Evolutionary conservation across 2,113 vertebrate species (phyloP).

Genomic region (Vidua chalybeata): DNA sequence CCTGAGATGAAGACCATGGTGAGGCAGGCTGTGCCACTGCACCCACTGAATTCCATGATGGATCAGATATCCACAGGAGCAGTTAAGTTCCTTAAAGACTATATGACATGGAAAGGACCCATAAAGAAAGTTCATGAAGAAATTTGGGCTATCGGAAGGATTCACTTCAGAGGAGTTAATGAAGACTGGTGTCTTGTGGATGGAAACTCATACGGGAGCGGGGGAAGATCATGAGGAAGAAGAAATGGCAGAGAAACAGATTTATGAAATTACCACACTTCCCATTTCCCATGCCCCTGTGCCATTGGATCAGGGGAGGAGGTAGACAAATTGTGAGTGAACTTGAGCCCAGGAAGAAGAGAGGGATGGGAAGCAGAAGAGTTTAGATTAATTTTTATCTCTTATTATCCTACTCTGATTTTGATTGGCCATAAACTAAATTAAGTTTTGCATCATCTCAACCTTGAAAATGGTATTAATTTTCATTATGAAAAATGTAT

Average conservation of each 20-base stretch:
- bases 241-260: neutral
- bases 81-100: neutral
- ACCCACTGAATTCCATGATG: neutral
- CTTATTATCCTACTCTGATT: neutral
- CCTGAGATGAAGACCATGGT: neutral
- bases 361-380: neutral
- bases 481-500: neutral
- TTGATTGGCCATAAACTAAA: neutral
- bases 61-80: neutral
- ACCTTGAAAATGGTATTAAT: neutral
- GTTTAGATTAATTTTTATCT: neutral
- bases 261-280: neutral
- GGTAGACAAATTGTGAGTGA: neutral
- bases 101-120: accelerated
- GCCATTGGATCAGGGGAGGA: neutral
- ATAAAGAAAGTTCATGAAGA: neutral
- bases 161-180: neutral
- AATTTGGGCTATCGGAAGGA: neutral
- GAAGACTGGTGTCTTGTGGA: neutral
- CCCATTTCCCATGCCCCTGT: neutral
- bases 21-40: neutral
- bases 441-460: neutral
- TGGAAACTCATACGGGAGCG: too few species aligned
- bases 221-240: neutral
- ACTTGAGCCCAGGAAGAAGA: neutral